These are phyloP conservation scores for Oophaga pumilio DNA, from an alignment of 2,113 vertebrate species.

Conservation along the genomic window DNA sequence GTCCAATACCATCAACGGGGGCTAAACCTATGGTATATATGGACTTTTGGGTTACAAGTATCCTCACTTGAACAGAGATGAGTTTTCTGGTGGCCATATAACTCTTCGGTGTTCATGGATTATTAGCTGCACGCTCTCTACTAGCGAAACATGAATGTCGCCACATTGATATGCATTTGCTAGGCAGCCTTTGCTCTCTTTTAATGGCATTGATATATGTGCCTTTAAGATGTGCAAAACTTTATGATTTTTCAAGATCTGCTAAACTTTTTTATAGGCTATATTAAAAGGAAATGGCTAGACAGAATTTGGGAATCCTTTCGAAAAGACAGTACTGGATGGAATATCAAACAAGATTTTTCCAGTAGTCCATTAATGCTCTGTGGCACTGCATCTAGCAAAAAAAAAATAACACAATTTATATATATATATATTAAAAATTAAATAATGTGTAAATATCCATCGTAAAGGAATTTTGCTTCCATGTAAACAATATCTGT, in stretches of 20 bases:
- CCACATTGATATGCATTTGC: background rate
- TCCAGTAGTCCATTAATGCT: slow-evolving; percentile 68
- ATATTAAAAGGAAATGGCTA: slow-evolving; percentile 11
- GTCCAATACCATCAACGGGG: background rate
- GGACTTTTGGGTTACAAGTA: background rate
- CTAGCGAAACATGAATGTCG: background rate
- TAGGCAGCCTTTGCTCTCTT: background rate
- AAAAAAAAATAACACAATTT: slow-evolving; percentile 60
- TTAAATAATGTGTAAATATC: slow-evolving; percentile 76
- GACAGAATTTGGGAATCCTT: slow-evolving; percentile 13
- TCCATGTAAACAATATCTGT: slow-evolving; percentile 76
- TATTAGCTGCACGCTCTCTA: background rate
- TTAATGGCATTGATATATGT: slow-evolving; percentile 8
- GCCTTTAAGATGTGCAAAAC: background rate
- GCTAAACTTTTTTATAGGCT: background rate
- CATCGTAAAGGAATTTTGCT: slow-evolving; percentile 68
- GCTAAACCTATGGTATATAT: background rate
- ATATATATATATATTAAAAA: slow-evolving; percentile 70
- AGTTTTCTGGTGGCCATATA: background rate
- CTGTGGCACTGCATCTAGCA: slow-evolving; percentile 66
- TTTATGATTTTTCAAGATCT: background rate
- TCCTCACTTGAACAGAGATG: background rate
- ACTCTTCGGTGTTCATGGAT: background rate
- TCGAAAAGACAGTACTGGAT: slow-evolving; percentile 37
- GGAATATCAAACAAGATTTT: slow-evolving; percentile 63